Evolutionary conservation across 2,113 vertebrate genomes (phyloP), one percentile per base, ranked within the genome.

Genomic region (Thomomys bottae): DNA sequence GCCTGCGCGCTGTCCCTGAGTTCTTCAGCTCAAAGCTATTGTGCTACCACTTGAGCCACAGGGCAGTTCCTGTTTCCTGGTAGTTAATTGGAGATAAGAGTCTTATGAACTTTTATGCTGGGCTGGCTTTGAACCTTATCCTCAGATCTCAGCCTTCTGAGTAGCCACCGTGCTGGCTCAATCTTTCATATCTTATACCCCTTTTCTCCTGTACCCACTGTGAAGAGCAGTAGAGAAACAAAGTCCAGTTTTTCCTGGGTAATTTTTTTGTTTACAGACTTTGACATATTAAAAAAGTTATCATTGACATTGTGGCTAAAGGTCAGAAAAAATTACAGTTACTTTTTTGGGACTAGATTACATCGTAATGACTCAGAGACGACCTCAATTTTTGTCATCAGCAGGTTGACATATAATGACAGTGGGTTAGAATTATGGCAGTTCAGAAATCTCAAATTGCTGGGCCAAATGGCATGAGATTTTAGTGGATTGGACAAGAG

Each of bases 281-380:
- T n/a, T 86, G 59, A 89, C 54, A 91, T 89, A 89, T 72, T 84
- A 92, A 64, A 89, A 92, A 64, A 89, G 28, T 91, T 93, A 84
- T 86, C 63, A 87, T 87, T 84, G 88, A 82, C 42, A 92, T 23
- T 94, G 38, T 83, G 28, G 17, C 71, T 86, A 40, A 90, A 95
- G 63, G 57, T 84, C 54, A 93, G 91, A 88, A 85, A 93, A 87
- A 88, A n/a, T 82, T 82, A 88, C 23, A 79, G 18, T 92, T 92
- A 78, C 86, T 93, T n/a, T 90, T 87, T 21, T 70, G 40, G 63
- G 38, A 91, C 15, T 88, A 94, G 93, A 73, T 80, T 76, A 30
- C 86, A 45, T 83, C 85, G 9, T 67, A 86, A 2, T 95, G 89
- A 93, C 73, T 89, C 70, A 94, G 59, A 87, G 66, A 88, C 61